Evolutionary conservation across 2,113 vertebrate species (phyloP).

Genomic region (Apteryx owenii): DNA sequence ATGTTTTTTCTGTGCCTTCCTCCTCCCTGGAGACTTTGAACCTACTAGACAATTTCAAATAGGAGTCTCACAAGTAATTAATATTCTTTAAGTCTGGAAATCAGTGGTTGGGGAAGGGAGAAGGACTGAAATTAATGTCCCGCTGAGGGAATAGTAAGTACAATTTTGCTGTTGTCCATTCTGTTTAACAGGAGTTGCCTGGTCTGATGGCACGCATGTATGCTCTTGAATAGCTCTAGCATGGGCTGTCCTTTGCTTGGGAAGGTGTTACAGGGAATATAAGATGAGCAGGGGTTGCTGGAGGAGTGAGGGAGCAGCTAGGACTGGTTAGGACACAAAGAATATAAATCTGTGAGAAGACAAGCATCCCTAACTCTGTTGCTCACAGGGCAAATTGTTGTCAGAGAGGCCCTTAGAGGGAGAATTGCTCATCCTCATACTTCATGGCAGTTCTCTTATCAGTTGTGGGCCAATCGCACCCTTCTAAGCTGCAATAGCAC

Average conservation of each 20-base stretch:
- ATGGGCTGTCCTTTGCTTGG: background rate
- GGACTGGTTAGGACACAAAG: background rate
- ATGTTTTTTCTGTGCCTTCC: slow-evolving; percentile 20
- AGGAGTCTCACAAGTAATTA: slow-evolving; percentile 1
- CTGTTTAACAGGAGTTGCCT: background rate
- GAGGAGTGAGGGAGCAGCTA: background rate
- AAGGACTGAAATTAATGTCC: background rate
- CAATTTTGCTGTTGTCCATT: background rate
- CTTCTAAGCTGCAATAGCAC: background rate
- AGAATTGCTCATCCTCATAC: background rate
- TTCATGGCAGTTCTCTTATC: background rate
- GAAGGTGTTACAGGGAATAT: accelerated
- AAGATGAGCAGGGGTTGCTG: background rate
- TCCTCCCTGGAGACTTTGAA: background rate
- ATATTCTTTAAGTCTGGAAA: slow-evolving; percentile 38
- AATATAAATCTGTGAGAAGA: background rate
- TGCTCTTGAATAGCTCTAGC: background rate
- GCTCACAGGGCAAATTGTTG: background rate
- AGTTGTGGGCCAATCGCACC: background rate
- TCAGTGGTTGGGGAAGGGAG: background rate
- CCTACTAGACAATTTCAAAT: slow-evolving; percentile 34
- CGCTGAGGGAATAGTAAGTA: background rate
- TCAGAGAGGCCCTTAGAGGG: background rate
- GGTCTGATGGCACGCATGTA: accelerated
- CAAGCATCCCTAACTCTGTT: background rate